These are phyloP conservation scores for Lucilia cuprina DNA, from an alignment of 1,140 invertebrate genomes.

Conservation along the genomic window DNA sequence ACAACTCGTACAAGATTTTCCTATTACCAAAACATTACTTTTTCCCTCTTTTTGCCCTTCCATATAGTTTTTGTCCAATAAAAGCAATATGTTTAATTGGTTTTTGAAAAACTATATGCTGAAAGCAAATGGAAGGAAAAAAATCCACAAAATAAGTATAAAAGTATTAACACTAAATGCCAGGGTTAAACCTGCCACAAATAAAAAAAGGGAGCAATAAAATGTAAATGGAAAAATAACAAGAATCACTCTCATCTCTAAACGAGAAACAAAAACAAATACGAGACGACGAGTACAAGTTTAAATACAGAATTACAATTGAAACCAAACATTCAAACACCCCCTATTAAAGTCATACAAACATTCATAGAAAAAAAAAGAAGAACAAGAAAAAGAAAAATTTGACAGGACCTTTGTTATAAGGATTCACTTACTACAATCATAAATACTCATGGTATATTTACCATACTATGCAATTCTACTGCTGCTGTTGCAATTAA, in stretches of 20 bases:
- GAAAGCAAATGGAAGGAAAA: not conserved
- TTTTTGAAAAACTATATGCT: not conserved
- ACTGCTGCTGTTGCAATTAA: not conserved
- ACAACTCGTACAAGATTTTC: not conserved
- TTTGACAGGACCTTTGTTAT: not conserved
- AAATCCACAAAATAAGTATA: not conserved
- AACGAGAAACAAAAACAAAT: not conserved
- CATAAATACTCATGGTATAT: too few species aligned
- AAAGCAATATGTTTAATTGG: not conserved
- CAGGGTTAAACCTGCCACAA: conserved; percentile 23
- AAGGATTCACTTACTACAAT: not conserved
- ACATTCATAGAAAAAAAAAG: conserved; percentile 6
- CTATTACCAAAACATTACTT: not conserved
- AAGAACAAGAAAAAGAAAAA: not conserved
- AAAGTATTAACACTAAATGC: conserved; percentile 30
- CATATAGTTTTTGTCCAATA: too few species aligned
- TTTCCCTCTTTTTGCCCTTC: too few species aligned
- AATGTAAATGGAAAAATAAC: conserved; percentile 3
- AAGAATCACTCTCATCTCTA: not conserved
- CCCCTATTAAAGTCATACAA: conserved; percentile 12
- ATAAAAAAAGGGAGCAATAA: not conserved
- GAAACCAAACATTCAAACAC: not conserved
- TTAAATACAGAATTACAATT: not conserved
- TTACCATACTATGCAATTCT: too few species aligned
- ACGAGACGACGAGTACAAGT: not conserved